Percentiles rank a stretch among this genome's conserved stretches.
Conservation (phyloP, 2,888 invertebrate genomes). For the Sinhomidia bicolor region DNA sequence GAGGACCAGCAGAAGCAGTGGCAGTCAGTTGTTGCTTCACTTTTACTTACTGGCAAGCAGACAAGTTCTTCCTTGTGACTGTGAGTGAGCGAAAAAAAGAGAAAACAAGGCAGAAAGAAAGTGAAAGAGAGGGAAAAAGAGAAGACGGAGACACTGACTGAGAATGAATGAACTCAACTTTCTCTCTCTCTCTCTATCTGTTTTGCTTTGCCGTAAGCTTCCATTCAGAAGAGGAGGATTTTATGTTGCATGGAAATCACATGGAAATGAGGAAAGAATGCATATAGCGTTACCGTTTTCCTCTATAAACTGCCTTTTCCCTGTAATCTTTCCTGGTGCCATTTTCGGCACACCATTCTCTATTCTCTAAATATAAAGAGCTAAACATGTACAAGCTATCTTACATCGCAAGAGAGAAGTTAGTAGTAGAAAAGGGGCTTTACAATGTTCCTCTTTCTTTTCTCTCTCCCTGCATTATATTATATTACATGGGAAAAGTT, state of each 20-base stretch:
- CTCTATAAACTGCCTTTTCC: neutral
- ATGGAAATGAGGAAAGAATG: conserved; percentile 64
- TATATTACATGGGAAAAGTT: conserved; percentile 8
- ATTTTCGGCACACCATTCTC: too few species aligned
- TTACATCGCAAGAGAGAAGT: too few species aligned
- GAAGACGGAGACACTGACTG: neutral
- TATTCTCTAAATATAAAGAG: neutral
- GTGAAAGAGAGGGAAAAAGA: neutral
- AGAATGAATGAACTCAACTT: conserved; percentile 12
- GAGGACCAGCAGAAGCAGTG: neutral
- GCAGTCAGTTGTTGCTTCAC: conserved; percentile 71
- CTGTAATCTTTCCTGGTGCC: too few species aligned
- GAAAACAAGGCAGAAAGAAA: neutral
- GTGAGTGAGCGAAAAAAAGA: neutral
- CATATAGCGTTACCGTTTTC: conserved; percentile 40
- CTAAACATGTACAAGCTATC: too few species aligned
- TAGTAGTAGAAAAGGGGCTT: neutral
- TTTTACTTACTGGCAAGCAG: conserved; percentile 47
- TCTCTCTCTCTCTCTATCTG: neutral
- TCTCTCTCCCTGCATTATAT: too few species aligned
- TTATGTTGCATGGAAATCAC: conserved; percentile 63
- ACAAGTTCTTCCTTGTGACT: conserved; percentile 53
- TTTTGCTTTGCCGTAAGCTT: conserved; percentile 24
- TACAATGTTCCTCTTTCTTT: too few species aligned
- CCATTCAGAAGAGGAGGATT: conserved; percentile 33